phyloP scores from a whole-genome alignment of 2,113 vertebrate genomes.

The Rhabdornis inornatus region DNA sequence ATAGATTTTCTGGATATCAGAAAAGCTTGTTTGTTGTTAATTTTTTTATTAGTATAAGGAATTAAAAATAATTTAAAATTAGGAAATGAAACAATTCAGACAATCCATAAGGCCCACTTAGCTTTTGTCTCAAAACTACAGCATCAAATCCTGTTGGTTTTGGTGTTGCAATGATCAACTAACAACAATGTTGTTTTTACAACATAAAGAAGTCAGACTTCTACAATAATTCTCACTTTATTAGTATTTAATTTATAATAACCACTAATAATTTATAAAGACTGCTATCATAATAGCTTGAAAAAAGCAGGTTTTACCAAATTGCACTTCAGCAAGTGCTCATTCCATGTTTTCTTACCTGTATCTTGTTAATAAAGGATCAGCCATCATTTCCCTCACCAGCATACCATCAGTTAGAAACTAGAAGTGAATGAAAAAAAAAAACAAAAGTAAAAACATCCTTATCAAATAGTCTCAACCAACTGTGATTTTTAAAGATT shows the following conservation, averaged over 20 bases:
- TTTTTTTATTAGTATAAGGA: background rate
- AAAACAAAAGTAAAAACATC: background rate
- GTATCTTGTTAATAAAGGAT: conserved; percentile 94
- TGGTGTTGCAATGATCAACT: background rate
- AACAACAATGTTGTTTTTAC: background rate
- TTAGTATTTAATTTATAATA: background rate
- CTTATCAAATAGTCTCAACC: background rate
- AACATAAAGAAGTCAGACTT: background rate
- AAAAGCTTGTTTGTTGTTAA: background rate
- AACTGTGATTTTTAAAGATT: background rate
- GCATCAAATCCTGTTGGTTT: background rate
- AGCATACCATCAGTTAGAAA: conserved; percentile 98
- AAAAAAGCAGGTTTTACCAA: background rate
- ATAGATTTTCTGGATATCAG: background rate
- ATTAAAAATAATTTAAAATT: background rate
- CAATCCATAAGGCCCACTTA: background rate
- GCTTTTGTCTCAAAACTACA: background rate
- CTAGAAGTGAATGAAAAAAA: conserved; percentile 67
- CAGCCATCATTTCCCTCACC: conserved; percentile 98
- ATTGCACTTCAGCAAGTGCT: background rate
- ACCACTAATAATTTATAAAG: background rate
- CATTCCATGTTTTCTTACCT: conserved; percentile 74
- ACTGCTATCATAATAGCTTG: background rate
- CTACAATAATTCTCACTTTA: background rate
- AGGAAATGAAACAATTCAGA: background rate